These are phyloP conservation scores for Bedellia somnulentella DNA, from an alignment of 2,888 invertebrate genomes.

Conservation along the genomic window DNA sequence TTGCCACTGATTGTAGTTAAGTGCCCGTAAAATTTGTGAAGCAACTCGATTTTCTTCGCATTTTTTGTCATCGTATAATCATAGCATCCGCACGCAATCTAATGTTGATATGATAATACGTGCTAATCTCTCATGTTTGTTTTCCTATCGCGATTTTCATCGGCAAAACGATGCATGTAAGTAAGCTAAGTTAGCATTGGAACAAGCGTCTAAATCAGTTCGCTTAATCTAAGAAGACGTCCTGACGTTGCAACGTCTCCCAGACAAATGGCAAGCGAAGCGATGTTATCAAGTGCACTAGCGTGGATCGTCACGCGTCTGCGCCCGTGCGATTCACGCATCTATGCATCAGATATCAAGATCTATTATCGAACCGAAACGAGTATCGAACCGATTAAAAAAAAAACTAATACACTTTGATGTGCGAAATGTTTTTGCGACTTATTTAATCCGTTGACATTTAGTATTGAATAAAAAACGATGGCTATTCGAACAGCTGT, in stretches of 20 bases:
- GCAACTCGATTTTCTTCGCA: no score
- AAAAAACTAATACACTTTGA: no score
- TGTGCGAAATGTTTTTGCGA: conserved; percentile 1
- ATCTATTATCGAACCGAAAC: conserved; percentile 3
- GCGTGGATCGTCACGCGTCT: conserved; percentile 26
- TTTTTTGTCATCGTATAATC: no score
- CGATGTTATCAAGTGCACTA: conserved; percentile 25
- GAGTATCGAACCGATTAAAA: no score
- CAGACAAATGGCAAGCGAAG: conserved; percentile 6
- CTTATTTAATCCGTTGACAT: conserved; percentile 3
- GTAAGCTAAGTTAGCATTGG: conserved; percentile 3
- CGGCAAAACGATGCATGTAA: conserved; percentile 3
- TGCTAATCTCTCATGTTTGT: conserved; percentile 6
- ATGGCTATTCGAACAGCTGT: conserved; percentile 1
- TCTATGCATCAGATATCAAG: conserved; percentile 16
- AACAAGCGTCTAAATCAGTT: conserved; percentile 5
- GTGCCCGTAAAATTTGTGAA: background rate
- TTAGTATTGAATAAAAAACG: conserved; percentile 2
- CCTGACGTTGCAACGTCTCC: conserved; percentile 3
- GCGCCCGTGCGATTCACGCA: conserved; percentile 16
- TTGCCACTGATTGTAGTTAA: background rate
- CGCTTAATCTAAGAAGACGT: conserved; percentile 6
- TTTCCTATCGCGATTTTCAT: conserved; percentile 3
- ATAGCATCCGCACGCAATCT: conserved; percentile 3
- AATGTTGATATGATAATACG: conserved; percentile 4